Evolutionary conservation across 2,797 vertebrate genomes (phyloP).

Genomic region (Anguilla anguilla): DNA sequence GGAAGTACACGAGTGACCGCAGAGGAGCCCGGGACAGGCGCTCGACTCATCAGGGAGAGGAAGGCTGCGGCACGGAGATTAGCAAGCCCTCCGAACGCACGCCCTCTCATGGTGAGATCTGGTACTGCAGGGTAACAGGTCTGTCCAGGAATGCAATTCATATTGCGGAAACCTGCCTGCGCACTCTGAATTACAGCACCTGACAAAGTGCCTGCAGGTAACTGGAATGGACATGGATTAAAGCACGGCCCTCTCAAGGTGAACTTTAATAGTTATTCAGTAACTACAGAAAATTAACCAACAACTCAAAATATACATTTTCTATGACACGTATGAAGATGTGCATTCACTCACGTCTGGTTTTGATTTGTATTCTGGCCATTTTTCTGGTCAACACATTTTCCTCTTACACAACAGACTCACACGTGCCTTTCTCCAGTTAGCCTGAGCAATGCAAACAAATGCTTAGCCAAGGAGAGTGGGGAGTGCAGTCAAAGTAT

Average conservation of each 20-base stretch:
- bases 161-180: background rate
- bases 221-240: background rate
- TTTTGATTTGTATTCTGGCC: background rate
- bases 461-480: background rate
- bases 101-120: conserved; percentile 49
- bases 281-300: background rate
- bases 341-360: background rate
- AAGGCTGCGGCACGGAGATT: conserved; percentile 30
- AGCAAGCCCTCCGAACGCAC: conserved; percentile 27
- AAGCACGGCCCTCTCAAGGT: background rate
- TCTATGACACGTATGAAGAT: background rate
- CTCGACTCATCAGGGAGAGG: conserved; percentile 43
- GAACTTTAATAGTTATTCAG: background rate
- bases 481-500: background rate
- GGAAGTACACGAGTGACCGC: conserved; percentile 52
- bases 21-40: conserved; percentile 38
- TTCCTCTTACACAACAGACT: background rate
- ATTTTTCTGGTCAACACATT: background rate
- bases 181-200: background rate
- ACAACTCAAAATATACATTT: background rate
- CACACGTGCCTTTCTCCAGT: background rate
- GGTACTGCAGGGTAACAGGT: conserved; percentile 42
- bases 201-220: background rate
- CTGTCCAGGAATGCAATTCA: background rate
- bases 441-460: background rate